Base-by-base conservation (phyloP, 2,113 vertebrate species). In the Heloderma charlesbogerti region DNA sequence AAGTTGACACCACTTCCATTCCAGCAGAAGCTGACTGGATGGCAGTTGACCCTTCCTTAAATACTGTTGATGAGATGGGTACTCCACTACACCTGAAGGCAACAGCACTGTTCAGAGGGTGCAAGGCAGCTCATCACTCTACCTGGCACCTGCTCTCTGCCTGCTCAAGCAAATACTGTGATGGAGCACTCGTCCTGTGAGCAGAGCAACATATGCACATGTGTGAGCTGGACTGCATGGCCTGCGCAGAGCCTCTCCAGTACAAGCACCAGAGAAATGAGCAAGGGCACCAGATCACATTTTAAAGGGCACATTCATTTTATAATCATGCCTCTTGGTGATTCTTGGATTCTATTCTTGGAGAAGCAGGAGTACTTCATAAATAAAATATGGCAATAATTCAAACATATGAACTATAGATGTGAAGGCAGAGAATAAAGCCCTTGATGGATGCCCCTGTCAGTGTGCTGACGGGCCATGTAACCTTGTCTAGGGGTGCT, bases 351-450 rank as follows among this genome's bases (percentile, higher is more conserved):
- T 88, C 20, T 40, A 25, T n/a, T 57, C 29, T n/a, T 84, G 22
- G 92, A 95, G 77, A 67, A 95, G 77, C 78, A 7, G 92, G 87
- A 45, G 34, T 25, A 37, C 7, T 95, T 96, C 81, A 79, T 82
- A 88, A 66, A 90, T 89, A 90, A 96, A 94, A 94, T 74, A 91
- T 93, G 84, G 87, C 69, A 88, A 89, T 80, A 67, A 79, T 84
- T 88, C 60, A 54, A 48, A 31, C 34, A 77, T 84, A 78, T 69
- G 88, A 91, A 78, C 80, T 94, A 75, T 54, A 80, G 63, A 85
- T 88, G 83, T 67, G 69, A 93, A 57, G 89, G 92, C 89, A 95
- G 93, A 88, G 71, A 77, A 88, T 34, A 80, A 69, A 34, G 90
- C 31, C 89, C 84, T 13, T 0, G 60, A 88, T 15, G 67, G 69